Evolutionary conservation across 2,113 vertebrate genomes (phyloP).

Genomic region (Pogona vitticeps): DNA sequence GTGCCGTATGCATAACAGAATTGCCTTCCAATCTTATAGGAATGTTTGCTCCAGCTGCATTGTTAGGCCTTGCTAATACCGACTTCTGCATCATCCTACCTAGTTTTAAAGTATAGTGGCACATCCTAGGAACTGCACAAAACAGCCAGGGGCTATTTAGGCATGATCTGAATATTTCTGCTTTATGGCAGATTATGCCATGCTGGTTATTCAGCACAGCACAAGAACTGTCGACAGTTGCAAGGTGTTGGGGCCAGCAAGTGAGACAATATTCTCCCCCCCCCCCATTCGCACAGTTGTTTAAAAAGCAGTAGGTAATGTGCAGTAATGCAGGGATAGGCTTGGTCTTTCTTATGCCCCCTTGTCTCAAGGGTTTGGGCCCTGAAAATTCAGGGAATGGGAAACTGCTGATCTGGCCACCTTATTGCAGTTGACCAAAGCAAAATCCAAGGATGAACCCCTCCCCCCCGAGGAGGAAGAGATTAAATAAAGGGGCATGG

Average conservation of each 20-base stretch:
- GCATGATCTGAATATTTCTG: slow-evolving; percentile 6
- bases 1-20: neutral
- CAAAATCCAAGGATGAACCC: no score
- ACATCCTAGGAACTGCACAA: neutral
- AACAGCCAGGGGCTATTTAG: neutral
- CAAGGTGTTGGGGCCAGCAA: neutral
- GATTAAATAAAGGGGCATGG: no score
- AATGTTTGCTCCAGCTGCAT: neutral
- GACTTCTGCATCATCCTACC: neutral
- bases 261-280: no score
- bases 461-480: no score
- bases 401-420: no score
- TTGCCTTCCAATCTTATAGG: neutral
- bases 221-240: neutral
- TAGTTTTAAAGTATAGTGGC: neutral
- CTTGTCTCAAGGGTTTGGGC: no score
- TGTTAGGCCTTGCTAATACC: neutral
- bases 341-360: neutral
- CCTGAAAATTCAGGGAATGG: no score
- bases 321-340: neutral
- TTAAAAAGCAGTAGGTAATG: no score
- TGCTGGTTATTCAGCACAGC: neutral
- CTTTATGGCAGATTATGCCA: neutral
- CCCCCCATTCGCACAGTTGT: no score
- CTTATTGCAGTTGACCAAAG: no score